Evolutionary conservation across 2,888 invertebrate species (phyloP).

Genomic region (Perizoma affinitatum): DNA sequence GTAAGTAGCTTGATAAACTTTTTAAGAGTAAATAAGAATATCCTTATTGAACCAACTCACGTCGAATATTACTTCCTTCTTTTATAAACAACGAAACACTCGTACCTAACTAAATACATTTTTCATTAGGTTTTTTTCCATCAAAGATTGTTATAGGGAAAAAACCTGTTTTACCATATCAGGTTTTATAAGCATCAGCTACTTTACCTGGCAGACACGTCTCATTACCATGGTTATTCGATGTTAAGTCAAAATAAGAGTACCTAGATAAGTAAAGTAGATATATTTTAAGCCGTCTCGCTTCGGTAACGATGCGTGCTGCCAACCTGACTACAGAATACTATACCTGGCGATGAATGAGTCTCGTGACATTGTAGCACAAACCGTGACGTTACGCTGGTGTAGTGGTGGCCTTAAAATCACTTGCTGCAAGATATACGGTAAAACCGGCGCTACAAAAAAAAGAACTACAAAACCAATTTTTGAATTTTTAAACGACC

Average conservation of each 20-base stretch:
- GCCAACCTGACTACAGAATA: slow-evolving; percentile 35
- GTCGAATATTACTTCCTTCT: no score
- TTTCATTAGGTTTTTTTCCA: no score
- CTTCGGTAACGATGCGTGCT: slow-evolving; percentile 49
- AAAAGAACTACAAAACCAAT: no score
- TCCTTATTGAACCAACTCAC: no score
- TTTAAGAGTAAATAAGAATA: no score
- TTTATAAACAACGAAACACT: no score
- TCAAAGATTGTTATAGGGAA: no score
- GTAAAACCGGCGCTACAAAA: not conserved
- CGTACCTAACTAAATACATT: no score
- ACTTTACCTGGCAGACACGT: slow-evolving; percentile 29
- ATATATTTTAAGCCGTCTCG: slow-evolving; percentile 49
- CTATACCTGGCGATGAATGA: slow-evolving; percentile 51
- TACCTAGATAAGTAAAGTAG: not conserved
- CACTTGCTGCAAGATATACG: not conserved
- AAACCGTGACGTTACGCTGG: slow-evolving; percentile 37
- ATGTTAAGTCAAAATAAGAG: slow-evolving; percentile 45
- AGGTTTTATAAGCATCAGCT: not conserved
- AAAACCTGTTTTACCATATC: no score
- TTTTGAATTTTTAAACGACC: no score
- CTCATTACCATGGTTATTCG: slow-evolving; percentile 25
- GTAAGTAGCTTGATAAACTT: no score
- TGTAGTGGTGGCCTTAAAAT: slow-evolving; percentile 7
- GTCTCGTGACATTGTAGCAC: slow-evolving; percentile 62